Percentiles rank a stretch among this genome's conserved stretches.
phyloP scores from a whole-genome alignment of 2,888 invertebrate species.

The Lasioglossum morio region DNA sequence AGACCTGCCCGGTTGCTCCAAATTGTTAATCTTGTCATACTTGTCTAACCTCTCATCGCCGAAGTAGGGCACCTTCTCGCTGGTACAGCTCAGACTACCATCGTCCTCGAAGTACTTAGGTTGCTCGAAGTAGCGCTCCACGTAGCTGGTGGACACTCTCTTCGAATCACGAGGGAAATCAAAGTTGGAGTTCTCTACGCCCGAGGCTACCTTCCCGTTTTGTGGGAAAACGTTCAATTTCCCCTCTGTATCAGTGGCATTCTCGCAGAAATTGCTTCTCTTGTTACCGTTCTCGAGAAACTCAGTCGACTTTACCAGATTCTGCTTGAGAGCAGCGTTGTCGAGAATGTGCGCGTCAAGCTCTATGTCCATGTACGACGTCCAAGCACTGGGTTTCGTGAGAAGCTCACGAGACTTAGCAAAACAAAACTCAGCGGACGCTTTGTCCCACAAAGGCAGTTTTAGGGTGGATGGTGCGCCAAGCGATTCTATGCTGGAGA shows the following conservation, averaged over 20 bases:
- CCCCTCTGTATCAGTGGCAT: slow-evolving; percentile 52
- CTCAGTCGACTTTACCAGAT: slow-evolving; percentile 80
- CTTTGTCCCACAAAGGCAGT: slow-evolving; percentile 90
- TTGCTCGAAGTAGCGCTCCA: slow-evolving; percentile 83
- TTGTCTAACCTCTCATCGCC: slow-evolving; percentile 71
- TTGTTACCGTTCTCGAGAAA: slow-evolving; percentile 79
- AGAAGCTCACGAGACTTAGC: slow-evolving; percentile 90
- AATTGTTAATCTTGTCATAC: slow-evolving; percentile 77
- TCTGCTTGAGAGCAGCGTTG: slow-evolving; percentile 76
- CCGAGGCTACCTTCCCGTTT: slow-evolving; percentile 76
- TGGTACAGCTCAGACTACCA: slow-evolving; percentile 59
- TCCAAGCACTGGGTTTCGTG: slow-evolving; percentile 86
- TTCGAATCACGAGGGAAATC: slow-evolving; percentile 77
- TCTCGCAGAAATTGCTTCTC: slow-evolving; percentile 68
- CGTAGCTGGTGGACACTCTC: slow-evolving; percentile 82
- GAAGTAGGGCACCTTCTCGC: slow-evolving; percentile 67
- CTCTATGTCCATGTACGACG: slow-evolving; percentile 82
- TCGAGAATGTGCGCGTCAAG: slow-evolving; percentile 79
- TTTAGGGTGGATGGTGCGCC: slow-evolving; percentile 85
- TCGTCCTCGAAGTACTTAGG: slow-evolving; percentile 80
- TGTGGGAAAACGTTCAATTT: slow-evolving; percentile 64
- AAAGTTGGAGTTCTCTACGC: slow-evolving; percentile 71
- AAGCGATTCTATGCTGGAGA: slow-evolving; percentile 85
- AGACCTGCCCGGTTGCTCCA: slow-evolving; percentile 74
- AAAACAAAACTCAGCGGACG: slow-evolving; percentile 91